These are phyloP conservation scores for Onychomys torridus DNA, from an alignment of 2,797 vertebrate species.

Conservation along the genomic window DNA sequence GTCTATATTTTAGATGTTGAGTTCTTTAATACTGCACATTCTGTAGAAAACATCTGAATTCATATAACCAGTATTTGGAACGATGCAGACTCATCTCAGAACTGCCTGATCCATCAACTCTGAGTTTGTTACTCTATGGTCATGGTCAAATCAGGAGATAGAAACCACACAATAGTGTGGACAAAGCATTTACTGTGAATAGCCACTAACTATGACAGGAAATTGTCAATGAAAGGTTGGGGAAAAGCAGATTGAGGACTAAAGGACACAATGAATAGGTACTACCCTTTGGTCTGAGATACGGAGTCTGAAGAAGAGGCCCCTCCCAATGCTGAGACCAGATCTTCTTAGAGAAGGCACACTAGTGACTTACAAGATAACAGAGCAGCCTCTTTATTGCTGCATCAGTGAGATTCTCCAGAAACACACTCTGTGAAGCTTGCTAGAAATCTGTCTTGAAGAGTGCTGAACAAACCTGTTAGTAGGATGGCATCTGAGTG, in stretches of 20 bases:
- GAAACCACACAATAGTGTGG: not conserved
- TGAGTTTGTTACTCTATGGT: not conserved
- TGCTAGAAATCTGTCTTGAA: not conserved
- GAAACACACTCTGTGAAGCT: not conserved
- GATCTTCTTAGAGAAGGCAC: not conserved
- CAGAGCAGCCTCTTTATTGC: not conserved
- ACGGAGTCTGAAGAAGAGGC: not conserved
- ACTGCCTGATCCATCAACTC: not conserved
- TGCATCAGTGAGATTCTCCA: not conserved
- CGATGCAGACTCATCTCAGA: not conserved
- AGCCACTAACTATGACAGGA: not conserved
- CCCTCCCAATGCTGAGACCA: not conserved
- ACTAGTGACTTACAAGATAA: not conserved
- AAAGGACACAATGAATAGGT: not conserved
- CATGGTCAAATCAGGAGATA: not conserved
- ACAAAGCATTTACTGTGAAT: not conserved
- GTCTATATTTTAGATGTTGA: not conserved
- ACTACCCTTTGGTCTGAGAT: not conserved
- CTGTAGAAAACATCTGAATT: not conserved
- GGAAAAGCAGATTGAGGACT: not conserved
- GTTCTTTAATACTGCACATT: not conserved
- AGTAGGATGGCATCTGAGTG: not conserved
- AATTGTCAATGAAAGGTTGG: not conserved
- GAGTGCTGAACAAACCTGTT: not conserved
- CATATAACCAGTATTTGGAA: not conserved